Evolutionary conservation across 2,888 invertebrate genomes (phyloP).

Genomic region (Metellina segmentata): DNA sequence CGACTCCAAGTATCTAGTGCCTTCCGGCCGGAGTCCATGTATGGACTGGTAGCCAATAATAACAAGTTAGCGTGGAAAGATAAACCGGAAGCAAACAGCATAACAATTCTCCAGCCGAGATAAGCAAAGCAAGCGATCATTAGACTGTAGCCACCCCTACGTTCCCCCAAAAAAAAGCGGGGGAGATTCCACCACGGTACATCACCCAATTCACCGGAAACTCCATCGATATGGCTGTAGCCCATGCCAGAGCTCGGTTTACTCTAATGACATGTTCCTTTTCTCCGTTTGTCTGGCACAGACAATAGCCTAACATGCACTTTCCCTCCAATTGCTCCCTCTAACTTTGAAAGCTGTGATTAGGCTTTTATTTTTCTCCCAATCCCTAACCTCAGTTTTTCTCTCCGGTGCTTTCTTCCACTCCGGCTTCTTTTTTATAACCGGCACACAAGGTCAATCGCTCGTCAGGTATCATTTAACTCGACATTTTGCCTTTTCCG

Average conservation of each 20-base stretch:
- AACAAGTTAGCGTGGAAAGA: neutral
- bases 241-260: conserved; percentile 45
- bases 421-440: conserved; percentile 39
- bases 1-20: neutral
- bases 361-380: conserved; percentile 50
- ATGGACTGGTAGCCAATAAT: conserved; percentile 11
- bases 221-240: conserved; percentile 35
- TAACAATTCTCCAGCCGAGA: conserved; percentile 30
- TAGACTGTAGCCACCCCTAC: conserved; percentile 29
- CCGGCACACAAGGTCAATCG: conserved; percentile 60
- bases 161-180: neutral
- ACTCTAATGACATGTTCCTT: conserved; percentile 61
- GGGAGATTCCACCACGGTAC: conserved; percentile 3
- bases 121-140: conserved; percentile 45
- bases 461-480: conserved; percentile 75
- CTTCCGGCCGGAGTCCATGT: conserved; percentile 43
- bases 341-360: conserved; percentile 63
- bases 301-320: conserved; percentile 65
- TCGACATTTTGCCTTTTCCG: conserved; percentile 54
- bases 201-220: conserved; percentile 60
- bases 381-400: conserved; percentile 45
- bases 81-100: conserved; percentile 57
- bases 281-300: conserved; percentile 49
- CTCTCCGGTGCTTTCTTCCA: conserved; percentile 20
- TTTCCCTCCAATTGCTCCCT: conserved; percentile 42